These are phyloP conservation scores for Cassiopea xamachana DNA, from an alignment of 30 jellyfish, hydroid and myxozoan species.

Conservation along the genomic window DNA sequence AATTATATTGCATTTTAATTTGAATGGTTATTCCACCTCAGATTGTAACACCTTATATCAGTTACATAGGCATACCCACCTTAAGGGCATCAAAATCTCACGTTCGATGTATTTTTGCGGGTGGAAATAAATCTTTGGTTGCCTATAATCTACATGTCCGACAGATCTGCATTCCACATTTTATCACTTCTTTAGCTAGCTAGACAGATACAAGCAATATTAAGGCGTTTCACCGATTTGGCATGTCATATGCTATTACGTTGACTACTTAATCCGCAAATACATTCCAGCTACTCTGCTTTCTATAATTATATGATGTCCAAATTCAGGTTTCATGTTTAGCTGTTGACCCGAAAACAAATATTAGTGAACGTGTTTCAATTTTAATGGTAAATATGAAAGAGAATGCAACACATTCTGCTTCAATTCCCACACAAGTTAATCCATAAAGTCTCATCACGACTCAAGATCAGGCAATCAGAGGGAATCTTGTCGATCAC, in stretches of 20 bases:
- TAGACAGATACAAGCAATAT: neutral
- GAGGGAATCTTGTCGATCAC: neutral
- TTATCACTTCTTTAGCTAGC: slow-evolving; percentile 45
- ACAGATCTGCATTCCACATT: slow-evolving; percentile 50
- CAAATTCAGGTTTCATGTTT: slow-evolving; percentile 24
- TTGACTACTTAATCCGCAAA: slow-evolving; percentile 27
- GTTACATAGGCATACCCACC: neutral
- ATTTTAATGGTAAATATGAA: neutral
- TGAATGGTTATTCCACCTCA: no score
- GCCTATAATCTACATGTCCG: slow-evolving; percentile 32
- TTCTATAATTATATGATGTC: slow-evolving; percentile 30
- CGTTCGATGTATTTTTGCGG: slow-evolving; percentile 46
- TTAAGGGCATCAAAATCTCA: slow-evolving; percentile 34
- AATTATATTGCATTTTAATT: no score
- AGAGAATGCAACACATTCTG: neutral
- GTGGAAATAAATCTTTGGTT: slow-evolving; percentile 54
- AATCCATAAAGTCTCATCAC: neutral
- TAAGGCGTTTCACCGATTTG: neutral
- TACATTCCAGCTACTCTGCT: slow-evolving; percentile 23
- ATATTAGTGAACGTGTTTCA: neutral
- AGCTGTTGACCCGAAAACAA: slow-evolving; percentile 6
- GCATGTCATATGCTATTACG: slow-evolving; percentile 35
- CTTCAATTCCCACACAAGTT: neutral
- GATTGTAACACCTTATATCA: neutral
- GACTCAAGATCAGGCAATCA: neutral